Evolutionary conservation across 1,140 invertebrate genomes (phyloP), one percentile per base, ranked within the genome.

Genomic region (Laupala kohalensis): DNA sequence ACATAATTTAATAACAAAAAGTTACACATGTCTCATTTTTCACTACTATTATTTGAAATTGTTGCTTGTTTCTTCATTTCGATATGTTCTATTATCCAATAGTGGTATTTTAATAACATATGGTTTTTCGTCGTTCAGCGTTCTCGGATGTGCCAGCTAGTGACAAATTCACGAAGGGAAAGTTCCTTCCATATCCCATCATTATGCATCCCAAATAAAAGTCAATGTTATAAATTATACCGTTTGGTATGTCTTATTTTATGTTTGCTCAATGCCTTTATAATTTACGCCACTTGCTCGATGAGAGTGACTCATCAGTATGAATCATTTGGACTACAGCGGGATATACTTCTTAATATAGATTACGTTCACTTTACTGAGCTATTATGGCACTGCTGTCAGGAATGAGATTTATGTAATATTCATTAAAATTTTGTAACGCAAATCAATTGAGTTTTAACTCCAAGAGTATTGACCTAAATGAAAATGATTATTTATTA

Each of bases 161-260:
- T 70, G 53, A 64, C 69, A 70, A 70, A 64, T 24, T 70, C 53
- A 70, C 69, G 69, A 70, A 70, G 69, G 69, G 69, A 70, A 70
- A 70, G 69, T 64, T 70, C 26, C 67, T n/a, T 23, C 5, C 27
- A 37, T 25, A 29, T 66, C 26, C 19, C 23, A 26, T 23, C 5
- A 30, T 64, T 71, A 71, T 26, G 65, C 19, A 26, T 9, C 19
- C 29, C 65, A n/a, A 27, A 2, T 29, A 23, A n/a, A 5, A 71
- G 62, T 25, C 15, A 25, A 25, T 23, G 70, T 13, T 5, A 71
- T 71, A 71, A 71, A 30, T 71, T 30, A 71, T 62, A 53, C 23
- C 25, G 24, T n/a, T 30, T 3, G 27, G n/a, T 12, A 64, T 19
- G 5, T 29, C 26, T 5, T 24, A 19, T 15, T 37, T 30, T 27